Conservation (phyloP, 2,113 vertebrate species). For the Dolichotis patagonum region DNA sequence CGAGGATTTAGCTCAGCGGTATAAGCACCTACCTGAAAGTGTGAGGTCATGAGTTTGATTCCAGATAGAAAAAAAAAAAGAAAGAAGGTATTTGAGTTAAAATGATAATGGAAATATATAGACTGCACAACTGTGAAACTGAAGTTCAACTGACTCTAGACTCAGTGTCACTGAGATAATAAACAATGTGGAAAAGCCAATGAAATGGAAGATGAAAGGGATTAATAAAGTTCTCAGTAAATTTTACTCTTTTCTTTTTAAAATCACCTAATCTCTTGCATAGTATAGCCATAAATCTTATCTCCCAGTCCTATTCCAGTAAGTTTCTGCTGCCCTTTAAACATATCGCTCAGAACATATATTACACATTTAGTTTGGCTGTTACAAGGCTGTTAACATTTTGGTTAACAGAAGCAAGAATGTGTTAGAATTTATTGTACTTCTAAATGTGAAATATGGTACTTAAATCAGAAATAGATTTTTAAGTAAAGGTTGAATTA, state of each 20-base stretch:
- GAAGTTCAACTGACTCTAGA: neutral
- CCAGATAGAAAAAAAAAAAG: no score
- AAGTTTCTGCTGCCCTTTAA: neutral
- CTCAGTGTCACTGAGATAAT: neutral
- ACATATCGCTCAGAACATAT: neutral
- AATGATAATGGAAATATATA: neutral
- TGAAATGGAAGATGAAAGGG: neutral
- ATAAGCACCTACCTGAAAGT: no score
- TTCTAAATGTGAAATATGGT: slow-evolving; percentile 46
- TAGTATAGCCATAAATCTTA: neutral
- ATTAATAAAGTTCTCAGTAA: neutral
- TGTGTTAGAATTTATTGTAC: neutral
- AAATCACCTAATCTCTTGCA: neutral
- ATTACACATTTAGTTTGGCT: neutral
- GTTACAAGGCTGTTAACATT: neutral
- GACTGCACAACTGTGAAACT: neutral
- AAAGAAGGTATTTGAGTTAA: neutral
- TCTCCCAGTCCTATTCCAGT: neutral
- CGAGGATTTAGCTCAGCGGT: no score
- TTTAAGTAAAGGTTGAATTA: slow-evolving; percentile 55
- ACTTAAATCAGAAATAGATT: slow-evolving; percentile 32
- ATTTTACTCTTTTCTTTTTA: neutral
- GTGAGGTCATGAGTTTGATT: no score
- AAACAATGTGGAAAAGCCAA: neutral
- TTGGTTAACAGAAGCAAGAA: neutral